Base-by-base conservation (phyloP, 2,888 invertebrate species). In the Ctenicera cuprea region DNA sequence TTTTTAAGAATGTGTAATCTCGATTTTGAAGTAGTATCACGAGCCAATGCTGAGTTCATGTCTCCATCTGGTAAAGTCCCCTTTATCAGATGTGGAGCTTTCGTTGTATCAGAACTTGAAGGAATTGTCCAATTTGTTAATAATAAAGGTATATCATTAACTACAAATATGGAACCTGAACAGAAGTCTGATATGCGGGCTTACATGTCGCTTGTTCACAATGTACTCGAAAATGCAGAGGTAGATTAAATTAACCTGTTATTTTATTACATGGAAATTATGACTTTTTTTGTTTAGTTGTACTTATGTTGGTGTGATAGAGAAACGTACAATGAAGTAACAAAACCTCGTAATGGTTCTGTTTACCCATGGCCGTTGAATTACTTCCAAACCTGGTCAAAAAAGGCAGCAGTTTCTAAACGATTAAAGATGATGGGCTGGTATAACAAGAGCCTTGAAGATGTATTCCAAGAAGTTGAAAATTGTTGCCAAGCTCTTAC, bases 11-110 rank as follows among this genome's bases (percentile, higher is more conserved):
- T 99, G 95, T 96, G 96, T 84, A 92, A 93, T 68, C 89, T 99
- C 0, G 92, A 94, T 0, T 97, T 94, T 85, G 90, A 91, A 80
- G 92, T 97, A 4, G 94, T 95, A 78, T 93, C 94, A 81, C 90
- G 94, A 76, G 92, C 94, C 81, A 99, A 99, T 88, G 98, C 98
- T 0, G 97, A 98, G 84, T 95, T 94, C 84, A 98, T 99, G 96
- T 98, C 98, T 0, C 98, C 98, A 0, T 94, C 96, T 4, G 97
- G 97, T 0, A 92, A 94, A 80, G 93, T 99, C 0, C 99, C 99
- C 0, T 97, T 99, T 83, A 92, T 99, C 70, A 94, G 94, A 83
- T 95, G 95, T 78, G 97, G 97, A 0, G 93, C 94, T 0, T 96
- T 96, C 83, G 91, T 98, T 0, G 91, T 97, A 0, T 92, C 98